These are phyloP conservation scores for Drosophila punjabiensis DNA, from an alignment of 1,140 invertebrate genomes.

Conservation along the genomic window DNA sequence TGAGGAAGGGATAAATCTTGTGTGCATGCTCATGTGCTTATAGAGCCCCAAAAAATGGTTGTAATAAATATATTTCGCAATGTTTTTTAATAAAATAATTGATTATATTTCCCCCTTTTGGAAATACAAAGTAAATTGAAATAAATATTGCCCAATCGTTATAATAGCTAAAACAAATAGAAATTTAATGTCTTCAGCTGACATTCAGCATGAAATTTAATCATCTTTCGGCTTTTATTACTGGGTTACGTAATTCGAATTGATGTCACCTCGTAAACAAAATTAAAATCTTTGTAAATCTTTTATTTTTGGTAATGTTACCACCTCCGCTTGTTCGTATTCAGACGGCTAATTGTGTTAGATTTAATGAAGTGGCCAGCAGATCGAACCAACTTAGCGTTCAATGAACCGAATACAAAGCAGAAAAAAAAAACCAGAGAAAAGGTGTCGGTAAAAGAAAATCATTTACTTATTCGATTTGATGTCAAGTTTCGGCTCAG, in stretches of 20 bases:
- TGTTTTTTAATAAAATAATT: background rate
- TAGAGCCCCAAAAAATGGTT: background rate
- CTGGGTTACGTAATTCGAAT: conserved; percentile 14
- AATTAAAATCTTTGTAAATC: conserved; percentile 10
- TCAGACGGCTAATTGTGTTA: conserved; percentile 45
- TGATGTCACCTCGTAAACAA: conserved; percentile 28
- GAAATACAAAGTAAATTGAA: background rate
- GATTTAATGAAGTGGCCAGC: conserved; percentile 45
- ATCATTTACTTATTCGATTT: conserved; percentile 49
- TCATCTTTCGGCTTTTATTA: background rate
- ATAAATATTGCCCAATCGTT: background rate
- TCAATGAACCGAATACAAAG: conserved; percentile 50
- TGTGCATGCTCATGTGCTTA: background rate
- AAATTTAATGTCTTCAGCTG: background rate
- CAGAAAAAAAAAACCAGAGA: conserved; percentile 6
- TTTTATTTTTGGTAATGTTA: conserved; percentile 18
- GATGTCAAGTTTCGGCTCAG: conserved; percentile 38
- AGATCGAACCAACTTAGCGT: conserved; percentile 29
- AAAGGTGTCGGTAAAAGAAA: conserved; percentile 33
- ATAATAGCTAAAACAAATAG: conserved; percentile 10
- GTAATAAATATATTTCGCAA: background rate
- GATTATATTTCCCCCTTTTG: no score
- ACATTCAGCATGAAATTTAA: background rate
- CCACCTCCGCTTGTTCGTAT: conserved; percentile 40
- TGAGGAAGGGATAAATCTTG: conserved; percentile 8